These are phyloP conservation scores for Morus bassanus DNA, from an alignment of 2,797 vertebrate genomes.

Conservation along the genomic window DNA sequence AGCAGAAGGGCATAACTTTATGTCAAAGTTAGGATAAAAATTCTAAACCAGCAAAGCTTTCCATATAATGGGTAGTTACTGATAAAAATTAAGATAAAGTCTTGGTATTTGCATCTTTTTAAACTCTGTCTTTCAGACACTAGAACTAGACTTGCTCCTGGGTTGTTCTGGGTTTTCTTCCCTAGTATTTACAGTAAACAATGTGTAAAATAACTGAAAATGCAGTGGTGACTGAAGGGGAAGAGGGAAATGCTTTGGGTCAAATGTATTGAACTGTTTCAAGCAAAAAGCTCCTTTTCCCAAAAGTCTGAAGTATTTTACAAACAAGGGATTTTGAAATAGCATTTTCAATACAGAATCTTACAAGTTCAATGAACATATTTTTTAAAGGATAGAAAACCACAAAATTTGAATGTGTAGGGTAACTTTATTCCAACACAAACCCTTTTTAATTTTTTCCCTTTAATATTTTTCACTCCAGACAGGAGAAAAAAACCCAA, in stretches of 20 bases:
- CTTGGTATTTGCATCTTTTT: neutral
- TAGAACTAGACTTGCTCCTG: neutral
- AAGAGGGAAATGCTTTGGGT: neutral
- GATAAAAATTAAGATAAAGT: neutral
- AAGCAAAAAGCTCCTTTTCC: neutral
- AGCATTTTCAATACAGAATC: neutral
- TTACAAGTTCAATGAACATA: neutral
- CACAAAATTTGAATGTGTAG: neutral
- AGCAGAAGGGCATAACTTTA: neutral
- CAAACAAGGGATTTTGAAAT: neutral
- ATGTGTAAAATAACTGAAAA: neutral
- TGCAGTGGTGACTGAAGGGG: neutral
- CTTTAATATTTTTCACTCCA: neutral
- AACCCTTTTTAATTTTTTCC: neutral
- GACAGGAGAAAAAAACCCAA: neutral
- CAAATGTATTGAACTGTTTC: neutral
- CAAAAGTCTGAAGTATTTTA: neutral
- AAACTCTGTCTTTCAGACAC: neutral
- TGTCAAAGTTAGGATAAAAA: neutral
- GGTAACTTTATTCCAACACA: neutral
- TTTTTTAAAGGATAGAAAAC: neutral
- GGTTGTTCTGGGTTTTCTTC: neutral
- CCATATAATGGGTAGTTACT: neutral
- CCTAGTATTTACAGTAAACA: neutral
- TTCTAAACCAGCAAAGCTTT: neutral